Evolutionary conservation across 2,113 vertebrate species (phyloP).

Genomic region (Epinephelus fuscoguttatus): DNA sequence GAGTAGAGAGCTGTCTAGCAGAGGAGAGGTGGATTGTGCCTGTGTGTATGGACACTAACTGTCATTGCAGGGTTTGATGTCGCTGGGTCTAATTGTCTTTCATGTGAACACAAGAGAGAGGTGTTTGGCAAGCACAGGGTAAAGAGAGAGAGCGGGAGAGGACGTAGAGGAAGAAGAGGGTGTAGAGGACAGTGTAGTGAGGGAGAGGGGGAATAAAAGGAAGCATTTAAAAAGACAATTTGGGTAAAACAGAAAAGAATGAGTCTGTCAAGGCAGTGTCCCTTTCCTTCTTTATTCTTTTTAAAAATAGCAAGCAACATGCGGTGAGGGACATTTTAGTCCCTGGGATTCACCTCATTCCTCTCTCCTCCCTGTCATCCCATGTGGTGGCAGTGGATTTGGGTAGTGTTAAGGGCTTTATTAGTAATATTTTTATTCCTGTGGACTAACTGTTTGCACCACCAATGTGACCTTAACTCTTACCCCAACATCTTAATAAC

Average conservation of each 20-base stretch:
- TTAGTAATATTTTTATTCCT: not conserved
- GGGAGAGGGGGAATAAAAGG: slow-evolving; percentile 74
- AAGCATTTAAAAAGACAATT: slow-evolving; percentile 79
- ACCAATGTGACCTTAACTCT: not conserved
- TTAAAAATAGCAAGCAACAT: slow-evolving; percentile 93
- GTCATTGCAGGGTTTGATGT: slow-evolving; percentile 94
- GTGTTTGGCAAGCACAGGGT: slow-evolving; percentile 63
- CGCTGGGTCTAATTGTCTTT: slow-evolving; percentile 95
- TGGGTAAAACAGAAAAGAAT: slow-evolving; percentile 69
- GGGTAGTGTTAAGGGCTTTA: not conserved
- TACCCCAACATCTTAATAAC: not conserved
- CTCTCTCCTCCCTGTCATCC: slow-evolving; percentile 1
- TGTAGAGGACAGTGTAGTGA: slow-evolving; percentile 75
- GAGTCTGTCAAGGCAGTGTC: slow-evolving; percentile 46
- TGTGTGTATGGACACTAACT: slow-evolving; percentile 74
- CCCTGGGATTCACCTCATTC: not conserved
- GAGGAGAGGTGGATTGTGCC: not conserved
- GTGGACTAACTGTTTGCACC: not conserved
- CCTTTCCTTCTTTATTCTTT: slow-evolving; percentile 93
- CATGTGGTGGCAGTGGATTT: no score
- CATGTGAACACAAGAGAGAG: slow-evolving; percentile 91
- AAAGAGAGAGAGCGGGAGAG: slow-evolving; percentile 83
- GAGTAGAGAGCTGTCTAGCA: slow-evolving; percentile 65
- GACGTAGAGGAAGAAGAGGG: slow-evolving; percentile 67
- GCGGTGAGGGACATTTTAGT: slow-evolving; percentile 82